Evolutionary conservation across 2,888 invertebrate genomes (phyloP), one percentile per base, ranked within the genome.

Genomic region (Hirtodrosophila trivittata): DNA sequence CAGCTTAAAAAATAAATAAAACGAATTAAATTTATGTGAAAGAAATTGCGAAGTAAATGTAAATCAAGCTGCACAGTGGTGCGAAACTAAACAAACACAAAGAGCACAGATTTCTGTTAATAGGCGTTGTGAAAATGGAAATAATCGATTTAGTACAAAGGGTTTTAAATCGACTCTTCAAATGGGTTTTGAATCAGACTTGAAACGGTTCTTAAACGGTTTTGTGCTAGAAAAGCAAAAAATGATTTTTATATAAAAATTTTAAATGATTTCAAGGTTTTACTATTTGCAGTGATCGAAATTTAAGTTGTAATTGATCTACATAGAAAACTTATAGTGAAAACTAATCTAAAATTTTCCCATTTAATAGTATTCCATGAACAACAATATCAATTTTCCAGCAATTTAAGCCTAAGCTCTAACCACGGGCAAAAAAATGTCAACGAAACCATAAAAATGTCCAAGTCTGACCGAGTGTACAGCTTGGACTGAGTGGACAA

Each of bases 391-490:
- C 60, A 60, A 69, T 66, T 69, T 57, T 46, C 33, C 30, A 37
- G 54, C 28, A 13, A 25, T 28, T 28, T 6, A 21, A 13, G 49
- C 51, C 42, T 47, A 50, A 35, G 32, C 13, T 28, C 9, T 43
- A 28, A 42, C 54, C 50, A 13, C 38, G 39, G 42, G 8, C 13
- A 67, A 67, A 21, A 21, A 67, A 81, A 78, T 77, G 77, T 77
- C 81, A 83, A 74, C 70, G 75, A 78, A 77, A 73, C 77, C 78
- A 83, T 78, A 75, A 80, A 83, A 84, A 76, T 76, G 73, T 60
- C 74, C 52, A 75, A 71, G 51, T 43, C 51, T 21, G 65, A 47
- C 12, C 54, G 16, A 55, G 9, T n/a, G 56, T 32, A 50, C 43
- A 43, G 4, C 10, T 9, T 13, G 49, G 67, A 50, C 43, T 37